Conservation (phyloP, 2,113 vertebrate genomes). For the Chrysemys picta region DNA sequence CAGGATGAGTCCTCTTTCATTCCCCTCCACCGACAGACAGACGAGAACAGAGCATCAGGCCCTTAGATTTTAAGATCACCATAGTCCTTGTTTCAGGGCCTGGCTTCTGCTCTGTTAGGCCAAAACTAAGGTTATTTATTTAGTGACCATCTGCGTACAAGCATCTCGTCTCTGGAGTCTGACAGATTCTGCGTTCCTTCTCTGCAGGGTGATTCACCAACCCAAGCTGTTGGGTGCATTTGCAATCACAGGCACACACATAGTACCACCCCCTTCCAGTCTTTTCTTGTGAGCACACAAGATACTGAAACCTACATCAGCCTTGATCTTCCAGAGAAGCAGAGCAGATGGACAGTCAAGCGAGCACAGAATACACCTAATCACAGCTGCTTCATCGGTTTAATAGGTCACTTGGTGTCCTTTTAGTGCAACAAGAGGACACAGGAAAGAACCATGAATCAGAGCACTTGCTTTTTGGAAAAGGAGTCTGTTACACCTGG, state of each 20-base stretch:
- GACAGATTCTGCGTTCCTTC: neutral
- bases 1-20: neutral
- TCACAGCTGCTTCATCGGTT: neutral
- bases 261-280: neutral
- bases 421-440: conserved; percentile 10
- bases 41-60: neutral
- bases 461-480: neutral
- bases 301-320: neutral
- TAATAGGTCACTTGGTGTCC: neutral
- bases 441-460: conserved; percentile 20
- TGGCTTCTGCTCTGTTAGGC: neutral
- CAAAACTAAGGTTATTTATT: neutral
- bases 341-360: conserved; percentile 47
- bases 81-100: neutral
- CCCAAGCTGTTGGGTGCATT: neutral
- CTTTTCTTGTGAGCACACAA: accelerated
- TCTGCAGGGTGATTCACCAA: neutral
- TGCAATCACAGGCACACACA: neutral
- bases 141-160: neutral
- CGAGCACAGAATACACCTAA: neutral
- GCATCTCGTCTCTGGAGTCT: neutral
- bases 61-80: neutral
- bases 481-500: neutral
- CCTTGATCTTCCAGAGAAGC: neutral
- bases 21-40: neutral